These are phyloP conservation scores for Mylabris sibirica DNA, from an alignment of 2,888 invertebrate species.

Conservation along the genomic window DNA sequence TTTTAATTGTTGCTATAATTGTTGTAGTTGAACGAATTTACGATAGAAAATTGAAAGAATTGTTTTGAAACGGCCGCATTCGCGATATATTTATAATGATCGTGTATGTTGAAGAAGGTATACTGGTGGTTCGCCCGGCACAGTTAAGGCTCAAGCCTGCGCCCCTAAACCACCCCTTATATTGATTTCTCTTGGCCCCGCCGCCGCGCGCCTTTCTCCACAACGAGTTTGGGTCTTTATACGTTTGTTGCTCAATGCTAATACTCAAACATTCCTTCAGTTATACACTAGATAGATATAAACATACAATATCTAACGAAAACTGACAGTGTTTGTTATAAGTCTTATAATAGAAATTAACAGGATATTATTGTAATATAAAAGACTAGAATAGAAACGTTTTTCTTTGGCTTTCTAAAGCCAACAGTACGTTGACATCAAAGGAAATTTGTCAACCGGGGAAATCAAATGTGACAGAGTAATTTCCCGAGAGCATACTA, in stretches of 20 bases:
- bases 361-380: background rate
- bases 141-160: conserved; percentile 63
- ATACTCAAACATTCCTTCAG: conserved; percentile 35
- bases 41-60: conserved; percentile 7
- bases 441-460: conserved; percentile 19
- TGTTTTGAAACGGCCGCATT: conserved; percentile 15
- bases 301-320: background rate
- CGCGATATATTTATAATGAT: conserved; percentile 49
- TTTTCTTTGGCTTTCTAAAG: too few species aligned
- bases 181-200: conserved; percentile 60
- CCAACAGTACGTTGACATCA: background rate
- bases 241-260: conserved; percentile 53
- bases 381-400: too few species aligned
- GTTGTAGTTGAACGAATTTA: too few species aligned
- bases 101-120: conserved; percentile 66
- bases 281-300: conserved; percentile 11
- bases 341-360: too few species aligned
- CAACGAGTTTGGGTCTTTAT: conserved; percentile 38
- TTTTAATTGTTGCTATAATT: conserved; percentile 11
- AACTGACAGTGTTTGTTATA: too few species aligned
- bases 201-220: conserved; percentile 50
- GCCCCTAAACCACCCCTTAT: conserved; percentile 60
- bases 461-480: conserved; percentile 20
- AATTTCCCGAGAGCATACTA: conserved; percentile 19
- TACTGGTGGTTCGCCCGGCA: conserved; percentile 63